Evolutionary conservation across 2,797 vertebrate species (phyloP), one percentile per base, ranked within the genome.

Genomic region (Acanthurus lineatus): DNA sequence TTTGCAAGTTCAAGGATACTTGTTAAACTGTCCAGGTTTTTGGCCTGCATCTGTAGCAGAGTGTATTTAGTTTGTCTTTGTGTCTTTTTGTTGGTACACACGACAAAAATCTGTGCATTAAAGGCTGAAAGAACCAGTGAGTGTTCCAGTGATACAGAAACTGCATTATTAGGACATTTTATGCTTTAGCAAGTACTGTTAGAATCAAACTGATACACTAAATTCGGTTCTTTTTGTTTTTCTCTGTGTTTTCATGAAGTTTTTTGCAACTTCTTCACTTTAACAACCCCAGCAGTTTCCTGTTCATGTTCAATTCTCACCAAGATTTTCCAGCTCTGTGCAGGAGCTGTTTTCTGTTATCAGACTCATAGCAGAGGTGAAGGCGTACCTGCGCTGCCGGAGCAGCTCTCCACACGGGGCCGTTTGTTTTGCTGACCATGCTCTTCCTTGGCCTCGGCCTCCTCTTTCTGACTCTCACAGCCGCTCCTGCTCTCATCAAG

Each of bases 401-500:
- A 53, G 0, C 9, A 1, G 28, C 48, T 67, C 74, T 86, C 91
- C 86, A 94, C 75, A 1, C 93, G 91, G 59, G 90, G 73, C 52
- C 92, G 85, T 75, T 88, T 89, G 65, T 71, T 76, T 60, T 54
- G 68, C 87, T 91, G 81, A 89, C 85, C 86, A 87, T 63, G 28
- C 73, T 80, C 82, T 81, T 90, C 83, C 19, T 75, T 73, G 42
- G 45, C 82, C 48, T 89, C 88, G 0, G 74, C 66, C n/a, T 88
- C 91, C 1, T 91, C 92, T 38, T 84, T 91, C 67, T 51, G 82
- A 63, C 69, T 83, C 77, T 93, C 94, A 0, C 71, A 71, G 81
- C 82, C 52, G 47, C 90, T 81, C 62, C 69, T 53, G 78, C 71
- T 86, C 22, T 94, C 90, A 0, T 94, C 87, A 11, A 96, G 88